Percentiles rank a stretch among this genome's conserved stretches.
Conservation (phyloP, 2,797 vertebrate genomes). For the Apodemus agrarius region DNA sequence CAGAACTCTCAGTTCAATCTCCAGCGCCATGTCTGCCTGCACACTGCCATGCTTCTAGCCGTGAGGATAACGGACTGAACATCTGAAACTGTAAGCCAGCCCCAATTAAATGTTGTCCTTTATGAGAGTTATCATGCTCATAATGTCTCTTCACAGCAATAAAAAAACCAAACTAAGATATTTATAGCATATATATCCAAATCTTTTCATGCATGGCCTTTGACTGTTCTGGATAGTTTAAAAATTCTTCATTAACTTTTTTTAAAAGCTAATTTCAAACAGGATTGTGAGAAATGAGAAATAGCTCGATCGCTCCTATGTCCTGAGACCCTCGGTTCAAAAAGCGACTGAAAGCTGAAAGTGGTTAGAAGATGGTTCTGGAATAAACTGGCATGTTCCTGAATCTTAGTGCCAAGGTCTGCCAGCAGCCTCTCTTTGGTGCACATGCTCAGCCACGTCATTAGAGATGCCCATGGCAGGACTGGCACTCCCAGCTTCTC, state of each 20-base stretch:
- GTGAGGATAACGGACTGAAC: not conserved
- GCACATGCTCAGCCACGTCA: not conserved
- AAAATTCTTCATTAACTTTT: not conserved
- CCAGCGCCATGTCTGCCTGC: not conserved
- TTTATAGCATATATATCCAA: not conserved
- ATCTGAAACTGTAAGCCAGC: not conserved
- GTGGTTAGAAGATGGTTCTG: slow-evolving; percentile 36
- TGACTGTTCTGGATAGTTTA: slow-evolving; percentile 39
- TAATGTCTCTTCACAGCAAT: not conserved
- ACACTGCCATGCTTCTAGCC: not conserved
- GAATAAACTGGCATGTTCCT: not conserved
- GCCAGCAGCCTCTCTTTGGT: not conserved
- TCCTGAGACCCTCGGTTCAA: not conserved
- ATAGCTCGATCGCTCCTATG: not conserved
- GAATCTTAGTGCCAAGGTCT: not conserved
- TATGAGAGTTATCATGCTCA: not conserved
- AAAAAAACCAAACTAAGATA: not conserved
- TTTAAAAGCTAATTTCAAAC: not conserved
- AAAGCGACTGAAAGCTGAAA: not conserved
- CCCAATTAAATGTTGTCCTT: not conserved
- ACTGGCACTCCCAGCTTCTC: not conserved
- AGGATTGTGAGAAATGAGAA: not conserved
- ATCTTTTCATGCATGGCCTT: not conserved
- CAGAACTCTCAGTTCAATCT: not conserved
- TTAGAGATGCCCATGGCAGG: not conserved